These are phyloP conservation scores for Liopterus haemorrhoidalis DNA, from an alignment of 2,888 invertebrate genomes.

Conservation along the genomic window DNA sequence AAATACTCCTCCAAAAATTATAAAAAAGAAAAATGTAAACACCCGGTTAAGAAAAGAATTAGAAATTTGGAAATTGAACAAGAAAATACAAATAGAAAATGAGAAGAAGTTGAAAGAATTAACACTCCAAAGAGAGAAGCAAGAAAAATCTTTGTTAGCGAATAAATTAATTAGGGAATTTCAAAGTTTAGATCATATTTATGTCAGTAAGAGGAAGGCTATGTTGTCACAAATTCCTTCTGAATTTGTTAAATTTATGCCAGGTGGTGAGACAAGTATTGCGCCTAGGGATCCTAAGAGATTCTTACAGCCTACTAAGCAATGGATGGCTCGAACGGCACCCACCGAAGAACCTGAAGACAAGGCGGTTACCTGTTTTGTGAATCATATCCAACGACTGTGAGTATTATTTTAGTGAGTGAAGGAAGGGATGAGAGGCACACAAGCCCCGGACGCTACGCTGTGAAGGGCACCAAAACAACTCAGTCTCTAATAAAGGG, in stretches of 20 bases:
- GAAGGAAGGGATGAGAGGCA: too few relatives aligned
- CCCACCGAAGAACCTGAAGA: slow-evolving; percentile 16
- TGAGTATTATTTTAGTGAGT: too few relatives aligned
- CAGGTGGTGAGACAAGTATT: not conserved
- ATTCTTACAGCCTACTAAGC: slow-evolving; percentile 41
- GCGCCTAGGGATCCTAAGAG: slow-evolving; percentile 39
- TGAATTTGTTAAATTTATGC: not conserved
- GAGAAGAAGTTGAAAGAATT: slow-evolving; percentile 30
- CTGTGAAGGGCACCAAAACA: too few relatives aligned
- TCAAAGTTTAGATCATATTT: slow-evolving; percentile 40
- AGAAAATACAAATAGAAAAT: slow-evolving; percentile 24
- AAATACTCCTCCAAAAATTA: slow-evolving; percentile 27
- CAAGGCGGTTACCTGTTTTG: too few relatives aligned
- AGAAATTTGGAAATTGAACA: slow-evolving; percentile 33
- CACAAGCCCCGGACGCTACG: too few relatives aligned
- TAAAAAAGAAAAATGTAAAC: slow-evolving; percentile 34
- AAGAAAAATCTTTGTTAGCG: slow-evolving; percentile 34
- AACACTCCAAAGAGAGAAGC: slow-evolving; percentile 28
- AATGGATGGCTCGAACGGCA: slow-evolving; percentile 36
- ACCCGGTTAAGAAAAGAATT: slow-evolving; percentile 35
- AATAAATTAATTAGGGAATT: slow-evolving; percentile 42
- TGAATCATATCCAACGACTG: too few relatives aligned
- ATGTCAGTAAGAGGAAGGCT: slow-evolving; percentile 35
- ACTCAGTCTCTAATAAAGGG: too few relatives aligned
- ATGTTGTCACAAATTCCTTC: slow-evolving; percentile 6